Evolutionary conservation across 23 tunicate species (phyloP), one percentile per base, ranked within the genome.

Genomic region (Halocynthia aurantium): DNA sequence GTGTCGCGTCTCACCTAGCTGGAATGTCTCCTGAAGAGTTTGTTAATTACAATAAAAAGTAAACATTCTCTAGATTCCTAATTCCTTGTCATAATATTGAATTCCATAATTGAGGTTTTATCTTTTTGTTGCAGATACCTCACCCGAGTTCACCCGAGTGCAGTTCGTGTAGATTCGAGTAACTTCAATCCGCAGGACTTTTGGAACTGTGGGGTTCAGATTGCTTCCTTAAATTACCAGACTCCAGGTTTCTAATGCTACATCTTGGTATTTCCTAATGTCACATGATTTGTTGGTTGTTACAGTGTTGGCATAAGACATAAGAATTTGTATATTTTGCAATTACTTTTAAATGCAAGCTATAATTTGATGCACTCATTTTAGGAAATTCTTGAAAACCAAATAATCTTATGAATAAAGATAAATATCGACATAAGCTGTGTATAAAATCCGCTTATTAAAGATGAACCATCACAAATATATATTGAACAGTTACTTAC

Each of bases 141-240:
- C 22, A 88, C 89, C 20, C 88, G 99, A 12, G 99, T 96, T 50
- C 89, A 78, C 57, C 99, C 99, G 2, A 96, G 88, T 70, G 82
- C 83, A 6, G 81, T 72, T n/a, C 77, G 99, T 22, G 62, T 85
- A 21, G 99, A 96, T 81, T 96, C 97, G 10, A 90, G 90, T 52
- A 96, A 96, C 70, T 96, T 90, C 56, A 96, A 96, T 66, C 94
- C 96, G 6, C 96, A 90, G 51, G 99, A 96, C 76, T 83, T 52
- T 75, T 96, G 99, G 99, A 96, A 96, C 73, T 90, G 96, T 68
- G 99, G 99, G 10, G 99, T 90, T 8, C 99, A 96, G 67, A 89
- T 96, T 50, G 96, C 95, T n/a, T 87, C 99, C 10, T 86, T 96
- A 12, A 93, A 96, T 73, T 96, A 92, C 71, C 98, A 92, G 50